Evolutionary conservation across 2,113 vertebrate species (phyloP).

Genomic region (Hippocampus abdominalis): DNA sequence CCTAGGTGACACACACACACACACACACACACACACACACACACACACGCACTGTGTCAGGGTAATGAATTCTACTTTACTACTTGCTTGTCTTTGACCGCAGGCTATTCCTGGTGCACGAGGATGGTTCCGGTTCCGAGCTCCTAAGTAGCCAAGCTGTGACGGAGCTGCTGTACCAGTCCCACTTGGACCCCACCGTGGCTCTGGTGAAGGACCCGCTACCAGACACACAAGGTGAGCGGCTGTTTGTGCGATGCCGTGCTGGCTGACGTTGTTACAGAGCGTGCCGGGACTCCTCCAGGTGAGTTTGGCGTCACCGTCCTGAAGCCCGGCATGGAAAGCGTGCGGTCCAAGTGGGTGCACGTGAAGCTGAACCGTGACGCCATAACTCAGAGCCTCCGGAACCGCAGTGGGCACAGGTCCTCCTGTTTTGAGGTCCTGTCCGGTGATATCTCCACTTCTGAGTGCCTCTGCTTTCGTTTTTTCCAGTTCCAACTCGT

Average conservation of each 20-base stretch:
- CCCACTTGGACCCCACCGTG: constrained; percentile 64
- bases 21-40: background rate
- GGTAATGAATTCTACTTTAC: background rate
- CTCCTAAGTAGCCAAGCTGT: constrained; percentile 77
- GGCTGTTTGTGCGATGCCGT: background rate
- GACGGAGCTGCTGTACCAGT: constrained; percentile 69
- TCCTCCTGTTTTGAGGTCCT: constrained; percentile 73
- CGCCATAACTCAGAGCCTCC: constrained; percentile 79
- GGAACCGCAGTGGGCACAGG: constrained; percentile 65
- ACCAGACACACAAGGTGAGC: constrained; percentile 66
- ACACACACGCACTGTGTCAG: background rate
- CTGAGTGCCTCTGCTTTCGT: too few relatives aligned
- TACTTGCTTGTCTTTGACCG: background rate
- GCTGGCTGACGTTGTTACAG: background rate
- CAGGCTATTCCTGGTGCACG: constrained; percentile 83
- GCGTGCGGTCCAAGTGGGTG: constrained; percentile 74
- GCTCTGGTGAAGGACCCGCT: constrained; percentile 79
- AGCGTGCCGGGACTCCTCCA: constrained; percentile 45
- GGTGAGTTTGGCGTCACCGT: constrained; percentile 78
- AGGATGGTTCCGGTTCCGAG: constrained; percentile 85
- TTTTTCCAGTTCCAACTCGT: too few relatives aligned
- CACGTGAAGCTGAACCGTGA: constrained; percentile 73
- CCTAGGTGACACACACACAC: constrained; percentile 76
- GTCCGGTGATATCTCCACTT: too few relatives aligned
- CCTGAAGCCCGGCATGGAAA: constrained; percentile 73